Evolutionary conservation across 2,888 invertebrate genomes (phyloP), one percentile per base, ranked within the genome.

Genomic region (Callimorpha dominula): DNA sequence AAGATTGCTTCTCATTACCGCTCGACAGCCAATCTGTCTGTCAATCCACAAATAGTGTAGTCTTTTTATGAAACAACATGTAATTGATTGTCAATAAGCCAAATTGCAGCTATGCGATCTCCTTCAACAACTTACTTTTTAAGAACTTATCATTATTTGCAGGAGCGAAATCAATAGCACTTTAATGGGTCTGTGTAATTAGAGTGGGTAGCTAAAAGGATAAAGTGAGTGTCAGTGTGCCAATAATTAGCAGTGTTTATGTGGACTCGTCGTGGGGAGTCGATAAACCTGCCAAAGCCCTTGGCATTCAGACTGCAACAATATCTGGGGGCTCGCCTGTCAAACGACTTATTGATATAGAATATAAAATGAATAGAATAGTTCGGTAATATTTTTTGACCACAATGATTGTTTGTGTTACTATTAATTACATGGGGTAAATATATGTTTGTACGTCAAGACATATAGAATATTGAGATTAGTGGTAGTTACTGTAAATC

Each of bases 251-350:
- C 62, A 11, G 67, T 78, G 73, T 80, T 78, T 82, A 82, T 79
- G 64, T 17, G 63, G n/a, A 42, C 17, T 60, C 73, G 78, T 66
- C 75, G 76, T 76, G 76, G 71, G 84, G 67, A 79, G 75, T 66
- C 80, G 80, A 49, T 65, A 74, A 74, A 74, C 73, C 70, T 65
- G 67, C 62, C 54, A 75, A 73, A 81, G 87, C 84, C 88, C 88
- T 89, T 89, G 88, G 82, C 88, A 89, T 88, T 89, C 87, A 83
- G 62, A 50, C 64, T 62, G 78, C 76, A 74, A 75, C 77, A 76
- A 75, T 79, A 76, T 68, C 77, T 75, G 84, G 83, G 81, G 86
- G 86, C 88, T 85, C 83, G 87, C 49, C 86, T 52, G 70, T 64
- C 65, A 52, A 40, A 60, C 70, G 63, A 66, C 74, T 69, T 68